phyloP scores from a whole-genome alignment of 2,888 invertebrate species.

The Seladonia tumulorum region DNA sequence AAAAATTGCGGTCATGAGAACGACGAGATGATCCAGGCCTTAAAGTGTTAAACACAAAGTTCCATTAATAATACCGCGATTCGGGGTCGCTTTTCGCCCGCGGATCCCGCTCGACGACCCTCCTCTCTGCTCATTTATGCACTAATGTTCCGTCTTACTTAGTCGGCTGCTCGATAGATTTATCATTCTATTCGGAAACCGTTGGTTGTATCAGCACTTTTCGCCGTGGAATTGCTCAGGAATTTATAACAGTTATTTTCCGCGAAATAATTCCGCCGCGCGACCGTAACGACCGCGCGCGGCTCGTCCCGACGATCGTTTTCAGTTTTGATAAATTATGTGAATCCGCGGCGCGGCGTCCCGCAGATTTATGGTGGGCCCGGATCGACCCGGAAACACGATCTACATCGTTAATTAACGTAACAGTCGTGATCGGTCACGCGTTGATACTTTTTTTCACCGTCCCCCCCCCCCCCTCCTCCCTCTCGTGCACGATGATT shows the following conservation, averaged over 20 bases:
- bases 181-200: constrained; percentile 72
- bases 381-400: constrained; percentile 52
- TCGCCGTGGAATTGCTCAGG: constrained; percentile 39
- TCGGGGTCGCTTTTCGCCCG: constrained; percentile 68
- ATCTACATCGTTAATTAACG: constrained; percentile 61
- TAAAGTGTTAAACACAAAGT: constrained; percentile 67
- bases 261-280: constrained; percentile 49
- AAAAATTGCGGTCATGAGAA: background rate
- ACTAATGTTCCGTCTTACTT: constrained; percentile 70
- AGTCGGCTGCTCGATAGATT: constrained; percentile 70
- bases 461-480: too few species aligned
- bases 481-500: background rate
- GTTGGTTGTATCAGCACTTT: constrained; percentile 60
- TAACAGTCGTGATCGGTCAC: constrained; percentile 51
- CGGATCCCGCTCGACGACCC: constrained; percentile 32
- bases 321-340: constrained; percentile 52
- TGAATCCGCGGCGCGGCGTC: constrained; percentile 35
- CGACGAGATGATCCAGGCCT: constrained; percentile 22
- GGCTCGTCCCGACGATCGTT: constrained; percentile 24
- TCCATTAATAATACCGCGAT: constrained; percentile 71
- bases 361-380: constrained; percentile 49
- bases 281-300: constrained; percentile 30
- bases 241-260: constrained; percentile 60
- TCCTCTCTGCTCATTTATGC: constrained; percentile 74
- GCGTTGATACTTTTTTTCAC: constrained; percentile 28